Evolutionary conservation across 2,888 invertebrate genomes (phyloP).

Genomic region (Lepeophtheirus nordmannii): DNA sequence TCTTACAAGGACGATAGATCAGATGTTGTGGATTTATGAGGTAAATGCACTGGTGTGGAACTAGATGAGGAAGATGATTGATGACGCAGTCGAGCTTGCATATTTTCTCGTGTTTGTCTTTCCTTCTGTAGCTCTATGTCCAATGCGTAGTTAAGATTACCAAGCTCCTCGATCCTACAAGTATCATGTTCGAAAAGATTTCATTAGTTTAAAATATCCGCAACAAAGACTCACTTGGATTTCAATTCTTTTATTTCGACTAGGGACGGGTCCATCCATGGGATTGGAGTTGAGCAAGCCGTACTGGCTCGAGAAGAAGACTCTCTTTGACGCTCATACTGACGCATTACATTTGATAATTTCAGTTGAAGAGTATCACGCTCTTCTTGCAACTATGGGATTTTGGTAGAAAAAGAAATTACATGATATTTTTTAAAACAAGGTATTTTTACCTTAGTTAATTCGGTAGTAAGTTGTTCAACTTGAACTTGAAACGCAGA

Average conservation of each 20-base stretch:
- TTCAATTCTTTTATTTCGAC: constrained; percentile 23
- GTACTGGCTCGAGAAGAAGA: constrained; percentile 19
- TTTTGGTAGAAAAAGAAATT: constrained; percentile 6
- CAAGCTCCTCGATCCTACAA: constrained; percentile 53
- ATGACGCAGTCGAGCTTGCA: constrained; percentile 49
- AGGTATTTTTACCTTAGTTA: constrained; percentile 43
- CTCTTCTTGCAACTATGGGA: constrained; percentile 50
- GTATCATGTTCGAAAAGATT: too few relatives aligned
- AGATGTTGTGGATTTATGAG: neutral
- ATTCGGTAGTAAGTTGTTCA: constrained; percentile 66
- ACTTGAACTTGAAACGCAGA: constrained; percentile 18
- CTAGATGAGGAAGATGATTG: neutral
- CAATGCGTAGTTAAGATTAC: constrained; percentile 53
- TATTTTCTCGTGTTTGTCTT: constrained; percentile 51
- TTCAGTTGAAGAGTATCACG: constrained; percentile 66
- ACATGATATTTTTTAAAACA: neutral
- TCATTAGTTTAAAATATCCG: neutral
- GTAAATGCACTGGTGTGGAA: constrained; percentile 6
- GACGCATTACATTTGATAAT: constrained; percentile 59
- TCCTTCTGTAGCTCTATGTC: constrained; percentile 60
- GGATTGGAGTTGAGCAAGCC: constrained; percentile 21
- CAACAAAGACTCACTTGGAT: constrained; percentile 26
- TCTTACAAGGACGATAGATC: constrained; percentile 5
- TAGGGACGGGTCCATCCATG: constrained; percentile 18
- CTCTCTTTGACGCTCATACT: constrained; percentile 41